These are phyloP conservation scores for Phthorimaea operculella DNA, from an alignment of 1,140 invertebrate species.

Conservation along the genomic window DNA sequence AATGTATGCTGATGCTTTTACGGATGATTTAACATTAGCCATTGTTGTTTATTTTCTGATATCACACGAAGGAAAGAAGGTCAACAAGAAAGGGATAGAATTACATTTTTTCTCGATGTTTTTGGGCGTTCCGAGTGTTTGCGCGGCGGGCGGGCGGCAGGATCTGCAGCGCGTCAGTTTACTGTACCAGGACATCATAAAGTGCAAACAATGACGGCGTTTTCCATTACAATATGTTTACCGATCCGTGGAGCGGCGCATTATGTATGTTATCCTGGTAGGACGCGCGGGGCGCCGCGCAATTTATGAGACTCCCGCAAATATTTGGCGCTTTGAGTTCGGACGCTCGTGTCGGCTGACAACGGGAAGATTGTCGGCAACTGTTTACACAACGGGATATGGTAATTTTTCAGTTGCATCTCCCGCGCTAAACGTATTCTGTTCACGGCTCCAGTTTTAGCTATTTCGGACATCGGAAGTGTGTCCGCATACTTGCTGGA, in stretches of 20 bases:
- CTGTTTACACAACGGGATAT: constrained; percentile 55
- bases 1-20: too few species aligned
- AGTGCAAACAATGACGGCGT: constrained; percentile 65
- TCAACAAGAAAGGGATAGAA: neutral
- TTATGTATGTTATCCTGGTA: constrained; percentile 66
- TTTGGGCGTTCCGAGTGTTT: constrained; percentile 4
- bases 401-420: constrained; percentile 44
- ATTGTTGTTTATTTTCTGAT: too few species aligned
- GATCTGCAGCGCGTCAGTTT: constrained; percentile 47
- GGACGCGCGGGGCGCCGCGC: constrained; percentile 44
- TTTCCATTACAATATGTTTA: constrained; percentile 69
- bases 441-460: constrained; percentile 27
- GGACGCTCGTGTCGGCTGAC: constrained; percentile 52
- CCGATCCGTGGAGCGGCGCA: constrained; percentile 60
- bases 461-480: constrained; percentile 25
- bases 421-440: constrained; percentile 28
- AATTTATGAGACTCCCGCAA: constrained; percentile 64
- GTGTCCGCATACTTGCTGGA: constrained; percentile 14
- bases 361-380: constrained; percentile 58
- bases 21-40: too few species aligned
- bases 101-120: neutral
- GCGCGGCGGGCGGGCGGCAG: constrained; percentile 22
- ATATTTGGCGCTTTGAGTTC: constrained; percentile 60
- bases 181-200: constrained; percentile 61
- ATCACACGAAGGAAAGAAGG: neutral